Conservation (phyloP, 1,140 invertebrate genomes). For the Diorhabda carinulata region DNA sequence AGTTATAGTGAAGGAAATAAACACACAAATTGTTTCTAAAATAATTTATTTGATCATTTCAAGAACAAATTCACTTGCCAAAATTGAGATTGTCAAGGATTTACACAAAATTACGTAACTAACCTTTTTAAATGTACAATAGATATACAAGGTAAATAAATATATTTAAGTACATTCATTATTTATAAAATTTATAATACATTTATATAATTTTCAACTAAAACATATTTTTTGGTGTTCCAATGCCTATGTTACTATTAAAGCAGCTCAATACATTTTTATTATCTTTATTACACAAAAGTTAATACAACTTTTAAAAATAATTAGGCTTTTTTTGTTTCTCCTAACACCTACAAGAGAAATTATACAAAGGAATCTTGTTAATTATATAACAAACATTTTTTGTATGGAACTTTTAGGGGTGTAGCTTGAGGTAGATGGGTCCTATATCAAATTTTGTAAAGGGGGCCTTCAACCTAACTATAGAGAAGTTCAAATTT, state of each 20-base stretch:
- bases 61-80: background rate
- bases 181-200: background rate
- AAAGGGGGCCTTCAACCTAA: too few relatives aligned
- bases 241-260: background rate
- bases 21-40: background rate
- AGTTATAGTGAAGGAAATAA: background rate
- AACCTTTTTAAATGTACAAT: background rate
- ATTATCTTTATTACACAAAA: background rate
- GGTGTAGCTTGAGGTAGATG: too few relatives aligned
- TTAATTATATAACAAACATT: too few relatives aligned
- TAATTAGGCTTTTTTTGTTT: background rate
- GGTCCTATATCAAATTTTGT: too few relatives aligned
- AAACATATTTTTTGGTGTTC: background rate
- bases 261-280: background rate
- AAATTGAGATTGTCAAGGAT: background rate
- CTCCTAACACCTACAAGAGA: too few relatives aligned
- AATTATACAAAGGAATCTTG: too few relatives aligned
- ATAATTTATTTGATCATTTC: background rate
- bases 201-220: background rate
- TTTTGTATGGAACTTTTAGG: too few relatives aligned
- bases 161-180: background rate
- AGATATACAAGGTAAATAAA: slow-evolving; percentile 1
- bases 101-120: background rate
- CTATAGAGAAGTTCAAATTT: too few relatives aligned
- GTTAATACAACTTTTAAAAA: background rate